phyloP scores from a whole-genome alignment of 2,797 vertebrate genomes.

The Gymnodraco acuticeps region DNA sequence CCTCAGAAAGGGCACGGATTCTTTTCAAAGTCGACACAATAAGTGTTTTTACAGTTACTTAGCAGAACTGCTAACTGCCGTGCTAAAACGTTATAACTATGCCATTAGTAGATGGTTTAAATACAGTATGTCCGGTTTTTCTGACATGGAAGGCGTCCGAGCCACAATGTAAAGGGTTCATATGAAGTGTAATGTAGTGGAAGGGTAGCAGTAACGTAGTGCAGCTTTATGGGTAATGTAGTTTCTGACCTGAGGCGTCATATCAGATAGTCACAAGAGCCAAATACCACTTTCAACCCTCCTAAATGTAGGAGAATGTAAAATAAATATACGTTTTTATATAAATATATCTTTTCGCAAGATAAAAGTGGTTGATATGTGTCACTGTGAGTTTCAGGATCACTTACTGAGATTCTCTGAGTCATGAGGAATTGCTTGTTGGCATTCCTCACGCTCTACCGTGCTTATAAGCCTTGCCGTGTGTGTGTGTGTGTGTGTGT shows the following conservation, averaged over 20 bases:
- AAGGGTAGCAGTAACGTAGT: not conserved
- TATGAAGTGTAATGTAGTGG: slow-evolving; percentile 16
- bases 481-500: slow-evolving; percentile 19
- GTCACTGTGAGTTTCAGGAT: slow-evolving; percentile 11
- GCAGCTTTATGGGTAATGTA: not conserved
- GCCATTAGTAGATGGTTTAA: slow-evolving; percentile 45
- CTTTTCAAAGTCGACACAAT: not conserved
- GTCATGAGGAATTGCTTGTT: not conserved
- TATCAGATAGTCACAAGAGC: slow-evolving; percentile 1
- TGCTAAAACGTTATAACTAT: not conserved
- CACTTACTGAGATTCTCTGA: not conserved
- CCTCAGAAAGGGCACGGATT: not conserved
- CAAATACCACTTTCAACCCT: not conserved
- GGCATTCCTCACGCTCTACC: slow-evolving; percentile 44
- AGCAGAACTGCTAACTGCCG: not conserved
- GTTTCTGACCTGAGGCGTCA: slow-evolving; percentile 18
- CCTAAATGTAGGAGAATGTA: not conserved
- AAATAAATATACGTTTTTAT: not conserved
- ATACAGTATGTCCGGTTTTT: slow-evolving; percentile 59
- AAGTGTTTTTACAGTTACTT: slow-evolving; percentile 2
- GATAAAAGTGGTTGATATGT: not conserved
- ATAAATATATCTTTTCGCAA: too few species aligned
- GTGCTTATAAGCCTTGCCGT: slow-evolving; percentile 38
- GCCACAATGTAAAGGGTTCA: slow-evolving; percentile 13
- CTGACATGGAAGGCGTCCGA: slow-evolving; percentile 38